A percentile compares a stretch with the other conserved stretches of the same genome.
These are phyloP conservation scores for Plectus sambesii DNA, from an alignment of 1,140 invertebrate genomes.

Conservation along the genomic window DNA sequence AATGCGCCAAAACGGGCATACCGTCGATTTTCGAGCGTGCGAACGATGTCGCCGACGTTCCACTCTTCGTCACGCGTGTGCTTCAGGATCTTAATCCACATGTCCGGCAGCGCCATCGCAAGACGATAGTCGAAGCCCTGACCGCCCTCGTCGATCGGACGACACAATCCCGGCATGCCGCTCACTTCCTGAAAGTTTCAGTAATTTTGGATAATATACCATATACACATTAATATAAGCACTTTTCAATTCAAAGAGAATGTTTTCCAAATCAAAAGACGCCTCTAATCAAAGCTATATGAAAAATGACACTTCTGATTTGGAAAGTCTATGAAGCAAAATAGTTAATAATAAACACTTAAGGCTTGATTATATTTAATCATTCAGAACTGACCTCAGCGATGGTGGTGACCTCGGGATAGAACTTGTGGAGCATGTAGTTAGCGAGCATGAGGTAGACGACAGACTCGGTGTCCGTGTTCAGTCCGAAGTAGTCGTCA, in stretches of 20 bases:
- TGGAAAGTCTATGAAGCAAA: no score
- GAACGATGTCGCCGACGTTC: constrained; percentile 79
- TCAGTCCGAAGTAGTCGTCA: constrained; percentile 94
- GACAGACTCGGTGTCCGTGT: constrained; percentile 87
- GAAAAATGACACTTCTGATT: no score
- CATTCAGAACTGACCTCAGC: constrained; percentile 62
- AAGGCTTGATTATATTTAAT: no score
- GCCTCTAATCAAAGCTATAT: no score
- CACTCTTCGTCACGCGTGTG: constrained; percentile 76
- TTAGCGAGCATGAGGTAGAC: constrained; percentile 93
- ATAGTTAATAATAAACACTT: no score
- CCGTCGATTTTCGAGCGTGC: constrained; percentile 83
- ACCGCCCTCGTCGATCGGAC: constrained; percentile 81
- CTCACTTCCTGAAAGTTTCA: constrained; percentile 79
- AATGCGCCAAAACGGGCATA: constrained; percentile 49
- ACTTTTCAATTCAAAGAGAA: no score
- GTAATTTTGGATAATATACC: no score
- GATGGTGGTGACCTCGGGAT: constrained; percentile 75
- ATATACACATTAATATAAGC: no score
- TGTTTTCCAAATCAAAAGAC: no score
- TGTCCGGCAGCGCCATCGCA: constrained; percentile 95
- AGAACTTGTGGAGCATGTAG: constrained; percentile 70
- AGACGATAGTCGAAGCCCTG: constrained; percentile 92
- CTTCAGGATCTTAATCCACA: constrained; percentile 79
- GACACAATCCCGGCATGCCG: constrained; percentile 90